Conservation (phyloP, 1,140 invertebrate species). For the Ostrea edulis region DNA sequence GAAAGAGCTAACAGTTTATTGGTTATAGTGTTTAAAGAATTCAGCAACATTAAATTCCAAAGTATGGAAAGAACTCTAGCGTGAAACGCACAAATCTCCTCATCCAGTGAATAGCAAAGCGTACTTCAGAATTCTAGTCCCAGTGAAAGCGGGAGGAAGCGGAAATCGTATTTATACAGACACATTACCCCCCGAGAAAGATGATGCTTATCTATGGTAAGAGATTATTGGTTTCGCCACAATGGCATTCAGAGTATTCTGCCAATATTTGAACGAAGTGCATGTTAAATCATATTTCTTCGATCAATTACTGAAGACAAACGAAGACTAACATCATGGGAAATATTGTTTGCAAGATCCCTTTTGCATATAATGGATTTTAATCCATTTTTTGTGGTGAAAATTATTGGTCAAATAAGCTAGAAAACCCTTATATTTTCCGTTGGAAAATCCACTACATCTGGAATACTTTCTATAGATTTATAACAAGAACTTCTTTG, state of each 20-base stretch:
- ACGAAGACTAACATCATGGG: background rate
- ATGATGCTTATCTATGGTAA: background rate
- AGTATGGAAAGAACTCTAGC: background rate
- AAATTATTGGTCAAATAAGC: too few species aligned
- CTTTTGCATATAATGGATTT: background rate
- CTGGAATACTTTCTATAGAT: background rate
- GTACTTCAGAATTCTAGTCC: background rate
- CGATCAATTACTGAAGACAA: background rate
- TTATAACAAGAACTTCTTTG: background rate
- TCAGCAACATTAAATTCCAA: background rate
- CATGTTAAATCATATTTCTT: background rate
- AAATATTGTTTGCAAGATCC: background rate
- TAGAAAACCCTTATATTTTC: background rate
- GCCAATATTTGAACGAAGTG: conserved; percentile 14
- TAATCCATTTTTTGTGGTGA: background rate
- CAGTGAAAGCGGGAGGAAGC: background rate
- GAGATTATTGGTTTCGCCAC: background rate
- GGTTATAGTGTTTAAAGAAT: background rate
- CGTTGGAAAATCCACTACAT: background rate
- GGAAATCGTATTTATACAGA: background rate
- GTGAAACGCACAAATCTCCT: background rate
- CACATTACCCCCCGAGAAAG: background rate
- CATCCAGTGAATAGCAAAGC: background rate
- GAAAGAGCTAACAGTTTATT: too few species aligned
- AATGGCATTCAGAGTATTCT: background rate